Percentiles rank a stretch among this genome's conserved stretches.
Conservation (phyloP, 2,113 vertebrate species). For the Macrotis lagotis region DNA sequence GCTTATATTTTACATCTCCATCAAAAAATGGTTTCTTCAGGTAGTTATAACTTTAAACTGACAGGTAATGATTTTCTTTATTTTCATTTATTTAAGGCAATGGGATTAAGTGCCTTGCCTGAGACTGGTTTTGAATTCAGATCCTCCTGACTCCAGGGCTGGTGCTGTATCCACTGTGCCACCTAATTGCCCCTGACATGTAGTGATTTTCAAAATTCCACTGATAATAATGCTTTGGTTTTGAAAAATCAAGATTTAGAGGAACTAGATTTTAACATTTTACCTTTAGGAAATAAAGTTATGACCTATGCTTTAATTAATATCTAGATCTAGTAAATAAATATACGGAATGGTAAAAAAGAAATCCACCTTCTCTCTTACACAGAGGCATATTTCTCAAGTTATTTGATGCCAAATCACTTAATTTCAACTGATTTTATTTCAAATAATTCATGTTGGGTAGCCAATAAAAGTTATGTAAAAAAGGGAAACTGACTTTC, state of each 20-base stretch:
- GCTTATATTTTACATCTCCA: constrained; percentile 2
- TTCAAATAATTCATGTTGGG: accelerated
- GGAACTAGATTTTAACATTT: neutral
- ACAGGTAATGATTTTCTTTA: too few species aligned
- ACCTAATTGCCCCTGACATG: too few species aligned
- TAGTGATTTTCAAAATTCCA: constrained; percentile 48
- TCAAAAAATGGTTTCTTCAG: constrained; percentile 47
- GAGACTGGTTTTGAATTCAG: too few species aligned
- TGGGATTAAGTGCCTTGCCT: too few species aligned
- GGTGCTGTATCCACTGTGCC: too few species aligned
- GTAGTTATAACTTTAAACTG: constrained; percentile 45
- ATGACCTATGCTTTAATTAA: neutral
- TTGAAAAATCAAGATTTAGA: constrained; percentile 62
- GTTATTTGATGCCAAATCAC: neutral
- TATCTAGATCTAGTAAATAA: neutral
- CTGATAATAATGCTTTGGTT: constrained; percentile 46
- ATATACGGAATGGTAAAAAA: constrained; percentile 26
- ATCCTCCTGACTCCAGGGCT: too few species aligned
- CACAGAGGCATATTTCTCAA: neutral
- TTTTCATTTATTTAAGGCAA: too few species aligned
- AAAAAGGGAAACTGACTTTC: constrained; percentile 40
- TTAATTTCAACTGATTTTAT: neutral
- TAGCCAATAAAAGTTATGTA: constrained; percentile 33
- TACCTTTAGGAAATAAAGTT: neutral
- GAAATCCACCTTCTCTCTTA: neutral